phyloP scores from a whole-genome alignment of 2,113 vertebrate species.

The Ibidorhyncha struthersii region DNA sequence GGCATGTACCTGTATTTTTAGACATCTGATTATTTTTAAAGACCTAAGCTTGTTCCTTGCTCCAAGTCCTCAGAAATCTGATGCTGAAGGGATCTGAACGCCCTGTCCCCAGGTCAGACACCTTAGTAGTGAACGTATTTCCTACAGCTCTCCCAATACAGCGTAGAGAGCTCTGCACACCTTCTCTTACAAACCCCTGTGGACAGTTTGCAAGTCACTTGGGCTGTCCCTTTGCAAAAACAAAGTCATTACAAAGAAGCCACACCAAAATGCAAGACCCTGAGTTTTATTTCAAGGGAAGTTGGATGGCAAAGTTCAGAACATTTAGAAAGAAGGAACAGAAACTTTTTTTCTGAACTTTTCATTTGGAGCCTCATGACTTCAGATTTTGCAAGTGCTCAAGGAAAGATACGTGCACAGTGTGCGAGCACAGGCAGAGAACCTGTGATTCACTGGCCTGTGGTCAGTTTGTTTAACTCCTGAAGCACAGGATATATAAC shows the following conservation, averaged over 20 bases:
- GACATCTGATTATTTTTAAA: neutral
- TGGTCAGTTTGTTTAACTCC: slow-evolving; percentile 52
- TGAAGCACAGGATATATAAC: slow-evolving; percentile 48
- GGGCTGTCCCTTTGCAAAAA: neutral
- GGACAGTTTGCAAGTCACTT: neutral
- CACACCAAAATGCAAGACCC: neutral
- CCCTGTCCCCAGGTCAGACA: neutral
- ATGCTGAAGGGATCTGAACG: neutral
- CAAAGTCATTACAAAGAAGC: neutral
- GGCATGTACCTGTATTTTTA: neutral
- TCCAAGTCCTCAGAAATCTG: neutral
- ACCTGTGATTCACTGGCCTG: slow-evolving; percentile 75
- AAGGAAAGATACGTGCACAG: slow-evolving; percentile 68
- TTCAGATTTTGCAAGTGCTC: slow-evolving; percentile 78
- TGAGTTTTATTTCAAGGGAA: slow-evolving; percentile 63
- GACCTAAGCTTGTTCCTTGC: neutral
- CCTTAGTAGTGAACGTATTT: rapidly evolving
- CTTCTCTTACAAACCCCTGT: neutral
- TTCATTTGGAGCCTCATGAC: slow-evolving; percentile 78
- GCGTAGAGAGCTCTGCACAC: rapidly evolving
- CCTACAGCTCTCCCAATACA: rapidly evolving
- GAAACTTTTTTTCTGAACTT: slow-evolving; percentile 73
- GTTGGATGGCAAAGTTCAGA: slow-evolving; percentile 56
- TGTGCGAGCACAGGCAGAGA: slow-evolving; percentile 8
- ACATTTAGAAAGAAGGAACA: slow-evolving; percentile 78